Conservation (phyloP, 2,888 invertebrate species). For the Dynastes hyllus region DNA sequence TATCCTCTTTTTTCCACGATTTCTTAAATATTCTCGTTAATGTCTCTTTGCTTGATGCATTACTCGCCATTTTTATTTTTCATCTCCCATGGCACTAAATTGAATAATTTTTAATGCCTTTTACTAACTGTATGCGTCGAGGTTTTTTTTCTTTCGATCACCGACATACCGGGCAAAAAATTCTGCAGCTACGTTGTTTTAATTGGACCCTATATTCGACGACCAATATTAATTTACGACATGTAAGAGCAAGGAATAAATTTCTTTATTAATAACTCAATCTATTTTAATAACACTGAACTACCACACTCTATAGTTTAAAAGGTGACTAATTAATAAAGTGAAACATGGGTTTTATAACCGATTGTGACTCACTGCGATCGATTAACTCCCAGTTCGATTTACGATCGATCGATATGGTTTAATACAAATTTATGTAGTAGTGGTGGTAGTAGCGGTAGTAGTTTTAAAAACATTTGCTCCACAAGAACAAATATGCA, state of each 20-base stretch:
- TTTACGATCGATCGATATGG: neutral
- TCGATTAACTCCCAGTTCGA: constrained; percentile 7
- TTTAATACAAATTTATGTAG: neutral
- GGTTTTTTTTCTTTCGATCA: constrained; percentile 1
- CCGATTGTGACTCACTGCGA: neutral
- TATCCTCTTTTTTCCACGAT: constrained; percentile 46
- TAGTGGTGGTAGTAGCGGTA: neutral
- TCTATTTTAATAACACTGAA: constrained; percentile 42
- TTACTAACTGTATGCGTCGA: constrained; percentile 4
- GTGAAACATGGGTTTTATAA: constrained; percentile 21
- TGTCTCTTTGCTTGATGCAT: constrained; percentile 36
- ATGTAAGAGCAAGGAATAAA: constrained; percentile 7
- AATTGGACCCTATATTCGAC: constrained; percentile 24
- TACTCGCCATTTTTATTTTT: constrained; percentile 34
- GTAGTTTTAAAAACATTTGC: too few relatives aligned
- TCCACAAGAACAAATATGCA: too few relatives aligned
- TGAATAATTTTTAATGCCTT: constrained; percentile 35
- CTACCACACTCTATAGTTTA: constrained; percentile 19
- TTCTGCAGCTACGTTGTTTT: constrained; percentile 15
- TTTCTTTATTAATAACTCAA: constrained; percentile 35
- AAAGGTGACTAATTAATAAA: constrained; percentile 35
- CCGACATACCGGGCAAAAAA: constrained; percentile 19
- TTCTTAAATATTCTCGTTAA: constrained; percentile 49
- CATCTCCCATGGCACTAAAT: constrained; percentile 24
- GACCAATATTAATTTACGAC: constrained; percentile 29